Conservation (phyloP, 1,140 invertebrate genomes). For the Cataglyphis hispanica region DNA sequence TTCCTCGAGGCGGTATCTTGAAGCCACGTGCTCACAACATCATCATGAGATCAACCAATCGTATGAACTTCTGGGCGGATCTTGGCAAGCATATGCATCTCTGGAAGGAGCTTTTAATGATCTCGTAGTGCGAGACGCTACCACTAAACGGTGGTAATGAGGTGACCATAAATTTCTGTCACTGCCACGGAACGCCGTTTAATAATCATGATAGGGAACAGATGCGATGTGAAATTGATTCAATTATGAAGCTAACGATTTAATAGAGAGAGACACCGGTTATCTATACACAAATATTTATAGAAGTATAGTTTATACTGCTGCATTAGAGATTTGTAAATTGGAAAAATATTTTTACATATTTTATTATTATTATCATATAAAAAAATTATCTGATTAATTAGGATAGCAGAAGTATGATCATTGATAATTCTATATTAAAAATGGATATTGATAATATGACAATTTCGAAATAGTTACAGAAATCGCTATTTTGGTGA, state of each 20-base stretch:
- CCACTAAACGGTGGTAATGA: slow-evolving; percentile 81
- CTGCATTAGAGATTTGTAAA: not conserved
- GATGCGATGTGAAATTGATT: slow-evolving; percentile 62
- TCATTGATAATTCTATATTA: not conserved
- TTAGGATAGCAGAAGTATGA: not conserved
- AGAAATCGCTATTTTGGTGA: slow-evolving; percentile 11
- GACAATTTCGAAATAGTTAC: not conserved
- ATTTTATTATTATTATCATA: not conserved
- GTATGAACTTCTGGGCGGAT: slow-evolving; percentile 76
- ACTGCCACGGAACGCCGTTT: slow-evolving; percentile 68
- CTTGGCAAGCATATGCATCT: slow-evolving; percentile 82
- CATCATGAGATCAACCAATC: slow-evolving; percentile 67
- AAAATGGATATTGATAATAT: not conserved
- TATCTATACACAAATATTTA: not conserved
- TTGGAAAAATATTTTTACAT: slow-evolving; percentile 7
- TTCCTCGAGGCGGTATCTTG: slow-evolving; percentile 75
- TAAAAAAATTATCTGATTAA: slow-evolving; percentile 2
- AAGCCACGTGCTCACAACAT: slow-evolving; percentile 79
- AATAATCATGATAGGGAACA: slow-evolving; percentile 69
- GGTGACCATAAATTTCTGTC: slow-evolving; percentile 79
- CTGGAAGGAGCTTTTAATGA: slow-evolving; percentile 79
- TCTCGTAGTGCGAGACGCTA: slow-evolving; percentile 75
- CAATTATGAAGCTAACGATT: slow-evolving; percentile 30
- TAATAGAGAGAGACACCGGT: not conserved
- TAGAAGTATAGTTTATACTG: slow-evolving; percentile 26